Base-by-base conservation (phyloP, 37 sponge, comb jelly and placozoan genomes). In the Chondrilla cf. caribensis region DNA sequence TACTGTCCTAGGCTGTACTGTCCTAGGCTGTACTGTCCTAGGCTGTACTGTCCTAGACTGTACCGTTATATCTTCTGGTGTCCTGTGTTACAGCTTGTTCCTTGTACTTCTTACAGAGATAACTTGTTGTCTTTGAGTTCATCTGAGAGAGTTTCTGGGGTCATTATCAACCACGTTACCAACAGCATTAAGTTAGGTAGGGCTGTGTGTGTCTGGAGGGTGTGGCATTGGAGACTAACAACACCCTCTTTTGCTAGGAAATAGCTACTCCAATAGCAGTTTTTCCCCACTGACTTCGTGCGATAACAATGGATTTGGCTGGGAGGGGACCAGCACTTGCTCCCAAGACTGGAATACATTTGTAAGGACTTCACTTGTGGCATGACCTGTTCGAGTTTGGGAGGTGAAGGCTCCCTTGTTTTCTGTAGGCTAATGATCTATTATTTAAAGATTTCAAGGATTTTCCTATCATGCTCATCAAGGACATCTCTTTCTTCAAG, bases 381-480 rank as follows among this genome's bases (percentile, higher is more conserved):
- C n/a, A n/a, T n/a, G n/a, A n/a, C n/a, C 9, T 47, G 51, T 11
- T 47, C 51, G 11, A 14, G 9, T 47, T 11, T 47, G 6, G 51
- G 6, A 11, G 6, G 51, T 47, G 51, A 11, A 47, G 6, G 51
- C 51, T 14, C 51, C 11, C 51, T 14, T 47, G 9, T 47, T 47
- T 62, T 15, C 25, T 81, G 4, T 60, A 93, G 89, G 93, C 83
- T 7, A 70, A 39, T 58, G 66, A 65, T n/a, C 41, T 87, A 38
- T 75, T 51, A 15, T 87, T 66, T 65, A 66, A 40, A 3, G 91
- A 89, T 58, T 89, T 89, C 65, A 82, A 78, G 42, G 83, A 93
- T 60, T 93, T 93, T 51, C 87, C 91, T 8, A 78, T 91, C n/a
- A 83, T 87, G 80, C 78, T 84, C 54, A 21, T 91, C 18, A 24